Percentiles rank a stretch among this genome's conserved stretches.
Evolutionary conservation across 2,888 invertebrate species (phyloP).

Genomic region (Pristionchus exspectatus): DNA sequence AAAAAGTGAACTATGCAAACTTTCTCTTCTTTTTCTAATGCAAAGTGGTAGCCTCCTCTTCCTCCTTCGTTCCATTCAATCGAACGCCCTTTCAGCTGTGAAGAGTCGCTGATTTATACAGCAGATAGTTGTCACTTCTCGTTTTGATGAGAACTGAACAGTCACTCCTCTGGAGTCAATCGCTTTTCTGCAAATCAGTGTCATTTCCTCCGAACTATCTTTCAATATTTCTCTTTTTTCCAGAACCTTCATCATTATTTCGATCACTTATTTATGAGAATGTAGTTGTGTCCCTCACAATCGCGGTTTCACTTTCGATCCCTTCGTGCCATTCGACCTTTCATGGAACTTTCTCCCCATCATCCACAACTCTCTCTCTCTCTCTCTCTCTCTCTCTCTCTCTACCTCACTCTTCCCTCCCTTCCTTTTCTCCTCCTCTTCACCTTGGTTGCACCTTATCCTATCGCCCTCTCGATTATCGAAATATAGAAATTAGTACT

Average conservation of each 20-base stretch:
- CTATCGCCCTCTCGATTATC: background rate
- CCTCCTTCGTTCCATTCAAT: background rate
- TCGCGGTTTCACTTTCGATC: conserved; percentile 20
- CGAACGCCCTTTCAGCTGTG: background rate
- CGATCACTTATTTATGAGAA: background rate
- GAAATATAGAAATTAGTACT: background rate
- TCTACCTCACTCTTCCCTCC: background rate
- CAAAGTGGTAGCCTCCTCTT: background rate
- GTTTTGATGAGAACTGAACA: background rate
- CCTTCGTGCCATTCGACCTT: conserved; percentile 10
- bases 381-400: background rate
- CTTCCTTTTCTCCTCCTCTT: background rate
- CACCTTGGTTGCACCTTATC: conserved; percentile 19
- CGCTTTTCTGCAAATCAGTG: background rate
- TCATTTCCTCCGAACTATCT: background rate
- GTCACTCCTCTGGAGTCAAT: background rate
- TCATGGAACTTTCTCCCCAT: background rate
- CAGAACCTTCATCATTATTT: background rate
- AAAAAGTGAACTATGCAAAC: conserved; percentile 38
- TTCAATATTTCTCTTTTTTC: background rate
- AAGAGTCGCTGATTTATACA: background rate
- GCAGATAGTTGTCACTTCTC: background rate
- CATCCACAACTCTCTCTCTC: background rate
- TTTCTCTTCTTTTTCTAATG: background rate
- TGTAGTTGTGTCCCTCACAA: background rate